Conservation (phyloP, 2,888 invertebrate species). For the Caenorhabditis virilis region DNA sequence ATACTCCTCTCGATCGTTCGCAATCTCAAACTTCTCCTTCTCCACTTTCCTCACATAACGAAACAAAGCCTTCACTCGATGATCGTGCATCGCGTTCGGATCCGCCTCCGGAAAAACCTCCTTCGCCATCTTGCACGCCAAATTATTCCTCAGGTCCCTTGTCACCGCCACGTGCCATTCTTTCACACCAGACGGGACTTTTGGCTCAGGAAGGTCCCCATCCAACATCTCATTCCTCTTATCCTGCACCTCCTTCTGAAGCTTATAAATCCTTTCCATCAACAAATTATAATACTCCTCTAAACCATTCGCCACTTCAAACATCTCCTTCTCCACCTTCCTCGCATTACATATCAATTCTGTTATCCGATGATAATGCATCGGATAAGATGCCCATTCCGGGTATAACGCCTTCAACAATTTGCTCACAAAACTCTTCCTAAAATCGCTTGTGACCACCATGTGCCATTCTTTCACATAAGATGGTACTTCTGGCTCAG, state of each 20-base stretch:
- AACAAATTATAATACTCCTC: slow-evolving; percentile 97
- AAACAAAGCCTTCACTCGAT: slow-evolving; percentile 91
- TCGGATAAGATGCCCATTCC: slow-evolving; percentile 91
- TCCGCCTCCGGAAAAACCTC: slow-evolving; percentile 98
- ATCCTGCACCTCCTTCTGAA: slow-evolving; percentile 77
- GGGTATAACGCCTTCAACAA: slow-evolving; percentile 99
- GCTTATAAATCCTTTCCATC: slow-evolving; percentile 99
- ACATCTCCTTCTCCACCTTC: slow-evolving; percentile 99
- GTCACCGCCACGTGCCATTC: slow-evolving; percentile 78
- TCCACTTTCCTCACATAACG: slow-evolving; percentile 98
- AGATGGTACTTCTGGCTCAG: slow-evolving; percentile 77
- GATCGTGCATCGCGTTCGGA: slow-evolving; percentile 91
- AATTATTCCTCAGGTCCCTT: slow-evolving; percentile 93
- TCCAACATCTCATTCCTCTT: too few relatives aligned
- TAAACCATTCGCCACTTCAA: slow-evolving; percentile 93
- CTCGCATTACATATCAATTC: slow-evolving; percentile 96
- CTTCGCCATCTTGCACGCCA: slow-evolving; percentile 98
- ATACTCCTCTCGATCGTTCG: slow-evolving; percentile 94
- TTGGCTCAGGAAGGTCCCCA: slow-evolving; percentile 78
- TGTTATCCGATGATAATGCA: slow-evolving; percentile 91
- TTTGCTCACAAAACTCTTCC: slow-evolving; percentile 98
- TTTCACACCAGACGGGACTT: slow-evolving; percentile 71
- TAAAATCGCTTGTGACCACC: slow-evolving; percentile 91
- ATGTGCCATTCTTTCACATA: slow-evolving; percentile 59
- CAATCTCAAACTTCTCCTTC: slow-evolving; percentile 99